phyloP scores from a whole-genome alignment of 2,797 vertebrate species.

The Tokudaia muenninki region DNA sequence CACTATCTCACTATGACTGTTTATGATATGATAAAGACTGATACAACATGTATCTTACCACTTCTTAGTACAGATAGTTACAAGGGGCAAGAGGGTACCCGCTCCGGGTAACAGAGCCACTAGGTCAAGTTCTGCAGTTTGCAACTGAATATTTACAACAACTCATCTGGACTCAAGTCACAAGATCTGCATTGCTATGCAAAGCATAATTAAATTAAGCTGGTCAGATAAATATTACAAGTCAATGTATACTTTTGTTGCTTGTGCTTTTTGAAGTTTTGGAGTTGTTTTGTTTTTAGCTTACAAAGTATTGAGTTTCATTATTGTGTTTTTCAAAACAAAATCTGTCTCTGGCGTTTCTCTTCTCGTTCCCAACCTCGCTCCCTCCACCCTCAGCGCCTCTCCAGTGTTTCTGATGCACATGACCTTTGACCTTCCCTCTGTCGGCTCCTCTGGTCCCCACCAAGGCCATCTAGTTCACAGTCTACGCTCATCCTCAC shows the following conservation, averaged over 20 bases:
- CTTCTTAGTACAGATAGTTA: conserved; percentile 33
- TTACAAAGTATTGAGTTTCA: neutral
- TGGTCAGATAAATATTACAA: conserved; percentile 54
- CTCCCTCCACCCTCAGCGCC: neutral
- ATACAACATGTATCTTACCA: neutral
- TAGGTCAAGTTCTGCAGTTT: conserved; percentile 42
- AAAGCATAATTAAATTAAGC: conserved; percentile 42
- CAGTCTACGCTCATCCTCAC: neutral
- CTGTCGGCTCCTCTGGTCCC: too few species aligned
- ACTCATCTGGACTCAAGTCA: conserved; percentile 39
- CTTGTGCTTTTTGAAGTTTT: neutral
- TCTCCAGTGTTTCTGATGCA: neutral
- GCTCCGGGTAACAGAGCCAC: conserved; percentile 27
- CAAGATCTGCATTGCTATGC: conserved; percentile 3
- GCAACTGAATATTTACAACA: conserved; percentile 24
- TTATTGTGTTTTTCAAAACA: neutral
- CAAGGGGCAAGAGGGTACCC: conserved; percentile 39
- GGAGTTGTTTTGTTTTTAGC: neutral
- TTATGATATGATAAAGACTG: conserved; percentile 28
- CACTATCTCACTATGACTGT: conserved; percentile 35
- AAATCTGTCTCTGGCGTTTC: neutral
- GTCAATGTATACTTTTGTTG: conserved; percentile 28
- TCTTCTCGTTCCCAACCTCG: too few species aligned
- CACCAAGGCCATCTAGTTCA: neutral
- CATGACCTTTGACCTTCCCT: neutral